Conservation (phyloP, 2,888 invertebrate species). For the Nemotelus pantherinus region DNA sequence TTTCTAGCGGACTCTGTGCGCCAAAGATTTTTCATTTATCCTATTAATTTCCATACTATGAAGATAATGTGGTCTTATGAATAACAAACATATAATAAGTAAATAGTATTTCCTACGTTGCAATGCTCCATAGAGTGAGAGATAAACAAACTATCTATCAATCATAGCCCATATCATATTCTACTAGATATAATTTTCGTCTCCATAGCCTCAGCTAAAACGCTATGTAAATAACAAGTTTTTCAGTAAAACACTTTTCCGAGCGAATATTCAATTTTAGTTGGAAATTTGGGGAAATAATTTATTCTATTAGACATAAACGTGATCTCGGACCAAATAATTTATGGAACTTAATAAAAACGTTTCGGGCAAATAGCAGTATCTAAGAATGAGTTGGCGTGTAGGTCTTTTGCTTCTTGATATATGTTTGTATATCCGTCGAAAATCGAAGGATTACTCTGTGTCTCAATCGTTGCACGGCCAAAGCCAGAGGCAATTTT, state of each 20-base stretch:
- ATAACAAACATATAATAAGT: no score
- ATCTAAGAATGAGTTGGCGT: not conserved
- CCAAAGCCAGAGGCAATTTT: constrained; percentile 1
- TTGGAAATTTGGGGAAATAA: constrained; percentile 44
- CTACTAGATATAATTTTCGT: no score
- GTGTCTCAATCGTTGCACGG: not conserved
- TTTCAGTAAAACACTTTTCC: not conserved
- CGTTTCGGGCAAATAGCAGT: constrained; percentile 24
- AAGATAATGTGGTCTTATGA: no score
- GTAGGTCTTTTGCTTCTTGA: not conserved
- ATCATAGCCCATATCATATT: no score
- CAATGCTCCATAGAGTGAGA: no score
- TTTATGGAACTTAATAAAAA: constrained; percentile 48
- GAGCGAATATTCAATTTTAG: constrained; percentile 45
- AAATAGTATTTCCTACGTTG: no score
- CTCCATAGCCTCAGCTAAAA: no score
- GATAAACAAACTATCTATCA: no score
- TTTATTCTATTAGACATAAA: constrained; percentile 47
- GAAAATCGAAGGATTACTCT: not conserved
- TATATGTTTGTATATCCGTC: not conserved
- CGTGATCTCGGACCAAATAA: constrained; percentile 46
- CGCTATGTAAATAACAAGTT: no score
- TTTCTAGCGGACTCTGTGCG: no score
- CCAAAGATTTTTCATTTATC: no score
- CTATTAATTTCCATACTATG: no score